Evolutionary conservation across 2,113 vertebrate genomes (phyloP), one percentile per base, ranked within the genome.

Genomic region (Petromus typicus): DNA sequence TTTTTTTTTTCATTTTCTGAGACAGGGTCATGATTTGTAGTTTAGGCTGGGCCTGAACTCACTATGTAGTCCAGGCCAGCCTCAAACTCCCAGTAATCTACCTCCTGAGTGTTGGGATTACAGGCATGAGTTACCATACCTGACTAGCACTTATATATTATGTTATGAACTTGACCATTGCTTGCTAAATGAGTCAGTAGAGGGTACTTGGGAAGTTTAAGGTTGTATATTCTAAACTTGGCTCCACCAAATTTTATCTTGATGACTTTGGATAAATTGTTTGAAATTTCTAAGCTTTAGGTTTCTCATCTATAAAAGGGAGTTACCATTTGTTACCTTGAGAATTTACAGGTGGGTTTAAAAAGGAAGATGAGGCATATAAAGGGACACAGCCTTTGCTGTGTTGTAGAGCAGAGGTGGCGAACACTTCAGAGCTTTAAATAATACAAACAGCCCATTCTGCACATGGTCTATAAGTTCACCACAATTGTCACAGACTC

Each of bases 121-220:
- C 48, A 51, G 48, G 48, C 48, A 10, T 51, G 48, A 51, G 48
- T 10, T 10, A n/a, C n/a, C n/a, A n/a, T n/a, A n/a, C n/a, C n/a
- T n/a, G n/a, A n/a, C n/a, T n/a, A n/a, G n/a, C n/a, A n/a, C n/a
- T n/a, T n/a, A n/a, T n/a, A n/a, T n/a, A n/a, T n/a, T n/a, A n/a
- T n/a, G n/a, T n/a, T n/a, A n/a, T n/a, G n/a, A n/a, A n/a, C n/a
- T 43, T 78, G 10, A 96, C 23, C 7, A 66, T 45, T 93, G 34
- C 59, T 96, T 45, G n/a, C 51, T 30, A 92, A 94, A n/a, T 91
- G 43, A 93, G 25, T 89, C 71, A 93, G 13, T 30, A 57, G 64
- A 37, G 1, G 4, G 4, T 56, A 10, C 75, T 92, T 96, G 54
- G 56, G 89, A 84, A 95, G 34, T 83, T 86, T 63, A 59, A 30